A percentile compares a stretch with the other conserved stretches of the same genome.
phyloP scores from a whole-genome alignment of 2,888 invertebrate species.

The Allygus modestus region DNA sequence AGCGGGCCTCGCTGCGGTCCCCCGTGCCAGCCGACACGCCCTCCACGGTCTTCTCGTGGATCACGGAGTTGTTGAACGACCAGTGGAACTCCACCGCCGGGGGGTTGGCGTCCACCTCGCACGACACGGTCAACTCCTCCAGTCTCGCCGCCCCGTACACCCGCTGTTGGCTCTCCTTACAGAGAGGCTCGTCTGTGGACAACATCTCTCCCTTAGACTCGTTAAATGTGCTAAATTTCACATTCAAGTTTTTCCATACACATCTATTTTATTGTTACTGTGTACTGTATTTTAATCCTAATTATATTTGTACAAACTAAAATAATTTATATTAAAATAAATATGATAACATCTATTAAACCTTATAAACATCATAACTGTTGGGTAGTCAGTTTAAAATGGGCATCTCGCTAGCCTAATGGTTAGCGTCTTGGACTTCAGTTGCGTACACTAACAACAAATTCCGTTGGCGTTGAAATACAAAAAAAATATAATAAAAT shows the following conservation, averaged over 20 bases:
- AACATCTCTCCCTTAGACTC: too few relatives aligned
- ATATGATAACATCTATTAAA: too few relatives aligned
- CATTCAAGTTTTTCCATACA: not conserved
- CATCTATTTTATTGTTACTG: not conserved
- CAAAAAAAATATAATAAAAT: too few relatives aligned
- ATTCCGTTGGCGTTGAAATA: too few relatives aligned
- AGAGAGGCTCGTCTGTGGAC: conserved; percentile 69
- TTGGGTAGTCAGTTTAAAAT: too few relatives aligned
- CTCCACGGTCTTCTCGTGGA: conserved; percentile 67
- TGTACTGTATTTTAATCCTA: too few relatives aligned
- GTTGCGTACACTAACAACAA: too few relatives aligned
- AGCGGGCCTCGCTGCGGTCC: conserved; percentile 72
- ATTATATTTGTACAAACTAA: too few relatives aligned
- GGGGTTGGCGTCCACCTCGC: conserved; percentile 74
- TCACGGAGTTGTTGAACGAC: conserved; percentile 73
- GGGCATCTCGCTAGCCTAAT: too few relatives aligned
- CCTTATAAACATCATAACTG: too few relatives aligned
- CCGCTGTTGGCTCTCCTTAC: conserved; percentile 68
- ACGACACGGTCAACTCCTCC: conserved; percentile 68
- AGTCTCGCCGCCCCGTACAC: conserved; percentile 69
- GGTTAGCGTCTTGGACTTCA: too few relatives aligned
- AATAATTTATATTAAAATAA: too few relatives aligned
- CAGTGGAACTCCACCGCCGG: conserved; percentile 72
- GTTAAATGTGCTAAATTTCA: not conserved
- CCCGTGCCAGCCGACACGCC: conserved; percentile 67